These are phyloP conservation scores for Ditula angustiorana DNA, from an alignment of 2,888 invertebrate genomes.

Conservation along the genomic window DNA sequence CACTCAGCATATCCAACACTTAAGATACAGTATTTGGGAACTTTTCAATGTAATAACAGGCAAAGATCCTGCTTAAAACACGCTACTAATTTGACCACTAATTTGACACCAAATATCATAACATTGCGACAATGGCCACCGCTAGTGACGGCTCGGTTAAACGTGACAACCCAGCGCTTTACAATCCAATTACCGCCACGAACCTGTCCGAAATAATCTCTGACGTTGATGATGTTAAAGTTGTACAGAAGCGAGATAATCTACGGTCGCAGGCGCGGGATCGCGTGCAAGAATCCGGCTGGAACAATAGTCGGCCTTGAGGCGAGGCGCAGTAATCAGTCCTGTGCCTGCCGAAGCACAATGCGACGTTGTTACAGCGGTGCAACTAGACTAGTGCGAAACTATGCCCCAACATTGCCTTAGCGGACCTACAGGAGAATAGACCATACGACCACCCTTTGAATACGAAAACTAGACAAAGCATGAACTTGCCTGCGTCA, in stretches of 20 bases:
- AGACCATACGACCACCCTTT: neutral
- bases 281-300: conserved; percentile 77
- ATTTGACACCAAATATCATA: neutral
- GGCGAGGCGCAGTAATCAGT: conserved; percentile 75
- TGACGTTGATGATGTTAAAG: conserved; percentile 6
- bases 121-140: neutral
- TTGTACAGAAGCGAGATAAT: conserved; percentile 44
- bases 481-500: neutral
- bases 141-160: neutral
- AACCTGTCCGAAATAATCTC: conserved; percentile 12
- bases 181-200: conserved; percentile 1
- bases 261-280: conserved; percentile 50
- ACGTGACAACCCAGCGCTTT: neutral
- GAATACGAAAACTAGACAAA: neutral
- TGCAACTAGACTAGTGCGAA: conserved; percentile 23
- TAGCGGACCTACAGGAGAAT: conserved; percentile 1
- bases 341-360: conserved; percentile 56
- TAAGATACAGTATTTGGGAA: too few species aligned
- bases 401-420: conserved; percentile 7
- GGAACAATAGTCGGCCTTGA: conserved; percentile 80
- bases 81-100: neutral
- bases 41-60: neutral
- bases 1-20: neutral
- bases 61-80: neutral
- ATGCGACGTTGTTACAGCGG: conserved; percentile 54